phyloP scores from a whole-genome alignment of 1,140 invertebrate species.

The Zelostemma sp. region DNA sequence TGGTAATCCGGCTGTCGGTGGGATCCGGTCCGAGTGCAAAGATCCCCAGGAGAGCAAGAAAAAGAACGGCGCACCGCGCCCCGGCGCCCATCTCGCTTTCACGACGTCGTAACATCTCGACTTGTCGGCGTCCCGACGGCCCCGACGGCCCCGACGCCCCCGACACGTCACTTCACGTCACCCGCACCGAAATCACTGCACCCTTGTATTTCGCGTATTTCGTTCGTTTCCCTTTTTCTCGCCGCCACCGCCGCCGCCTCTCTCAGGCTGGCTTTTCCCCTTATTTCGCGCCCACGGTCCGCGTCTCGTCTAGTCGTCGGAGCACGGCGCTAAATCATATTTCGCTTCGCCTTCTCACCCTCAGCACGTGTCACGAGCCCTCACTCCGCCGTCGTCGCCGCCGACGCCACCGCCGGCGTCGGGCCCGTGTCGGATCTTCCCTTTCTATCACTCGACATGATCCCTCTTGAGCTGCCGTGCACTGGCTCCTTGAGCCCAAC shows the following conservation, averaged over 20 bases:
- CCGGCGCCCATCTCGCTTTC: constrained; percentile 14
- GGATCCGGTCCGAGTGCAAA: constrained; percentile 8
- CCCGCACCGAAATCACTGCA: constrained; percentile 19
- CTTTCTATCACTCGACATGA: constrained; percentile 41
- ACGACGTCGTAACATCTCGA: constrained; percentile 45
- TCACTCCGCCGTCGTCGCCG: constrained; percentile 23
- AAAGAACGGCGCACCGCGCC: constrained; percentile 18
- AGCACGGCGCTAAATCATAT: neutral
- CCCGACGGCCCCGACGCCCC: too few species aligned
- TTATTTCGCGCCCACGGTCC: constrained; percentile 11
- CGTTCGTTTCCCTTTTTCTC: constrained; percentile 2
- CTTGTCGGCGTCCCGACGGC: constrained; percentile 51
- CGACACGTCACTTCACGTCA: constrained; percentile 54
- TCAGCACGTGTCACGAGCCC: constrained; percentile 26
- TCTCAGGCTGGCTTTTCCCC: constrained; percentile 15
- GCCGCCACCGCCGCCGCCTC: constrained; percentile 4
- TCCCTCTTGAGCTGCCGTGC: constrained; percentile 24
- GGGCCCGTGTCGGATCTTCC: too few species aligned
- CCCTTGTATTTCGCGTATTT: too few species aligned
- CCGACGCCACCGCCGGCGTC: too few species aligned
- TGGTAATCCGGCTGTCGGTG: constrained; percentile 49
- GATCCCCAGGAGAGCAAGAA: constrained; percentile 20
- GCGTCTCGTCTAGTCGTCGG: too few species aligned
- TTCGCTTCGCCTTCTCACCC: constrained; percentile 12
- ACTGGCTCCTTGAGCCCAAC: neutral